phyloP scores from a whole-genome alignment of 2,888 invertebrate species.

The Herminia tarsipennalis region DNA sequence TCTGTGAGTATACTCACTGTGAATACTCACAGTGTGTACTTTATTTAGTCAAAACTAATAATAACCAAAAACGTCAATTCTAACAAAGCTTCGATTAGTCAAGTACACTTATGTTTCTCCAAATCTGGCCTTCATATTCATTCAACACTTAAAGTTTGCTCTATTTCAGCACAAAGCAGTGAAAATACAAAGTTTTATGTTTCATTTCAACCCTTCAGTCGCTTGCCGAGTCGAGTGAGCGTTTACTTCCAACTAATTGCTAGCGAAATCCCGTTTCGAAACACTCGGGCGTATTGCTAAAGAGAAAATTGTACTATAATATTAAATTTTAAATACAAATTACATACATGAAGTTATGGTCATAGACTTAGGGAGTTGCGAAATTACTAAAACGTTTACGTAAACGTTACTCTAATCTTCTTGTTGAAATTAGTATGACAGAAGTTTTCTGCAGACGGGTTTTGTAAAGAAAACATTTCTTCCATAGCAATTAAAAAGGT shows the following conservation, averaged over 20 bases:
- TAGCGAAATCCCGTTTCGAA: slow-evolving; percentile 34
- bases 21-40: too few species aligned
- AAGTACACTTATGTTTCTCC: too few species aligned
- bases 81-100: too few species aligned
- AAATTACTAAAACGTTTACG: too few species aligned
- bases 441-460: too few species aligned
- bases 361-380: slow-evolving; percentile 12
- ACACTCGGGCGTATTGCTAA: slow-evolving; percentile 7
- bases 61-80: too few species aligned
- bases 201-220: slow-evolving; percentile 31
- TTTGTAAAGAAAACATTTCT: too few species aligned
- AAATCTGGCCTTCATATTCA: too few species aligned
- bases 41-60: too few species aligned
- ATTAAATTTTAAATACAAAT: slow-evolving; percentile 30
- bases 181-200: slow-evolving; percentile 30
- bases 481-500: too few species aligned
- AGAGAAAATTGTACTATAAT: slow-evolving; percentile 22
- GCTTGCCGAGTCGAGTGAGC: slow-evolving; percentile 30
- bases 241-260: slow-evolving; percentile 43
- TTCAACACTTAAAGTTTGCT: slow-evolving; percentile 9
- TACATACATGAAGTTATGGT: slow-evolving; percentile 24
- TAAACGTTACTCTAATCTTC: neutral
- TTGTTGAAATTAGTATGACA: too few species aligned
- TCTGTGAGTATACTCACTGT: too few species aligned
- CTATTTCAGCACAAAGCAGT: slow-evolving; percentile 29